A percentile compares a stretch with the other conserved stretches of the same genome.
phyloP scores from a whole-genome alignment of 37 sponge, comb jelly and placozoan species.

The Halisarca cf. caerulea region DNA sequence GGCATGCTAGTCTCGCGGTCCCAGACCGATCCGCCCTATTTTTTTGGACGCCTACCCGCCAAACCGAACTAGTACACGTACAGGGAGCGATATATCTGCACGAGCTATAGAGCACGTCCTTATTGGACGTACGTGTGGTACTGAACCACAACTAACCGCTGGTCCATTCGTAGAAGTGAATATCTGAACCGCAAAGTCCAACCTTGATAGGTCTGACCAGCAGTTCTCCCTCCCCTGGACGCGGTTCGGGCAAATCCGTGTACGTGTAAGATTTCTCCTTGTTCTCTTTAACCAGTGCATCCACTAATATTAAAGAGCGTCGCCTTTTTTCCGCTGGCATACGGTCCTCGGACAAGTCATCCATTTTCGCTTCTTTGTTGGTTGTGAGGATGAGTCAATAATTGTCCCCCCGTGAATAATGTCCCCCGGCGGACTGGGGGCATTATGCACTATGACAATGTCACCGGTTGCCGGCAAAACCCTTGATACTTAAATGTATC shows the following conservation, averaged over 20 bases:
- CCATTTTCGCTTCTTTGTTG: not conserved
- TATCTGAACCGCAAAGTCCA: constrained; percentile 89
- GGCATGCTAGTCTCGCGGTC: no score
- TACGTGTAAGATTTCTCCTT: constrained; percentile 58
- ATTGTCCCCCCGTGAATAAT: not conserved
- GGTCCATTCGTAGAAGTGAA: constrained; percentile 83
- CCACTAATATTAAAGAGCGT: constrained; percentile 63
- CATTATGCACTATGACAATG: no score
- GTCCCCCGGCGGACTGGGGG: not conserved
- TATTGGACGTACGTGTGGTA: no score
- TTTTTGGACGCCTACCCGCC: no score
- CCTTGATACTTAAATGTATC: no score
- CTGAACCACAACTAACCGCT: constrained; percentile 27
- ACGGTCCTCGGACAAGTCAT: not conserved
- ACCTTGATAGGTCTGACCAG: constrained; percentile 77
- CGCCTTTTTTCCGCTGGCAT: not conserved
- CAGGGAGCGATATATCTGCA: no score
- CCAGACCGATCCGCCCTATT: no score
- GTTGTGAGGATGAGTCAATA: not conserved
- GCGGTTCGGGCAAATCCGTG: constrained; percentile 70
- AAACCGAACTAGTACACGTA: no score
- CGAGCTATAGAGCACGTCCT: no score
- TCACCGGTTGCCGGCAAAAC: no score
- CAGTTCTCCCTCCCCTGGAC: constrained; percentile 69
- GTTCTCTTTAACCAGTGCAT: constrained; percentile 78